Evolutionary conservation across 2,797 vertebrate species (phyloP), one percentile per base, ranked within the genome.

Genomic region (Acanthiza pusilla): DNA sequence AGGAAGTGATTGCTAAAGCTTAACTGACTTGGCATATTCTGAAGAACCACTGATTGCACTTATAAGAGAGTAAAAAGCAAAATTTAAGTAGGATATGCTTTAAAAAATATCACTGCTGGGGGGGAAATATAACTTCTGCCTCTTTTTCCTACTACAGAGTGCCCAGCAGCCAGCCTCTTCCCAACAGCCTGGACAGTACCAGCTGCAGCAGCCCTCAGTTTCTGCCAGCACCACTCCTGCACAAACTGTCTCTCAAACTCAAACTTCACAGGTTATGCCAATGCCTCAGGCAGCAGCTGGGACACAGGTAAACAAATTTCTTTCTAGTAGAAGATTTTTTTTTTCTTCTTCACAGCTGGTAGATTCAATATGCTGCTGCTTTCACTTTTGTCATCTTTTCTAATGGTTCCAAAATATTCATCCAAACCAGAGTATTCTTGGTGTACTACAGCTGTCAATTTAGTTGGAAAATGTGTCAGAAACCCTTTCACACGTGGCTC

Each of bases 281-380:
- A 75, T 98, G 95, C 97, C 98, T 87, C 98, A 98, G 88, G 96
- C 97, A 22, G 77, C 97, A 96, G 97, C 98, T 91, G 98, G 98
- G 91, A 96, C 98, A 96, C 99, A 99, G 98, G 99, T 99, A 98
- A 98, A 91, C 36, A 71, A 38, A 72, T 85, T 91, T 93, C 38
- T 82, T 87, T 71, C 84, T 81, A 74, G 85, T 55, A 88, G 58
- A 61, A n/a, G 30, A 42, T 17, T 36, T 15, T 55, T 11, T 73
- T 60, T 32, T n/a, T 32, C 43, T 60, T 83, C 51, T 88, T 90
- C 63, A 91, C 61, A 95, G 71, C 77, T 91, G 85, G 63, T 53
- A 66, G 58, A 86, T 90, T 86, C 71, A 79, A 63, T 82, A 38
- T 77, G 36, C 67, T 95, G 57, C 50, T 89, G 40, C 58, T 91